Conservation (phyloP, 2,888 invertebrate genomes). For the Sesia bembeciformis region DNA sequence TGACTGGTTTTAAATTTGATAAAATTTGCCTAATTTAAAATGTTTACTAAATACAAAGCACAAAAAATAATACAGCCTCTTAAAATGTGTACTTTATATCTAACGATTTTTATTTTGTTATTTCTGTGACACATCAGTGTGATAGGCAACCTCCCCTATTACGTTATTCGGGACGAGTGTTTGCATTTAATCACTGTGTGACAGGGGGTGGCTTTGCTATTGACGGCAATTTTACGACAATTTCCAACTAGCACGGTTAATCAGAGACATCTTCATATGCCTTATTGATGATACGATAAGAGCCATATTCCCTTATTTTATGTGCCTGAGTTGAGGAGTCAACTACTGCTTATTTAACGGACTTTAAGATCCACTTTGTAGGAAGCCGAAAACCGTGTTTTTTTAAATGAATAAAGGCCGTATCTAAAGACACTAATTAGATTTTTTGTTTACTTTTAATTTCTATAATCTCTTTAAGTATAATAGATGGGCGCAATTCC, state of each 20-base stretch:
- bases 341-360: slow-evolving; percentile 25
- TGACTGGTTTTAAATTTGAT: no score
- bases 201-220: slow-evolving; percentile 11
- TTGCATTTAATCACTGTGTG: slow-evolving; percentile 36
- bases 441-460: not conserved
- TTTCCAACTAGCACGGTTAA: slow-evolving; percentile 8
- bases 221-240: slow-evolving; percentile 1
- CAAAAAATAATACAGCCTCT: no score
- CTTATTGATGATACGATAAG: no score
- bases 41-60: no score
- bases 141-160: slow-evolving; percentile 10
- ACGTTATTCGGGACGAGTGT: slow-evolving; percentile 21
- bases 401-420: slow-evolving; percentile 4
- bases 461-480: not conserved
- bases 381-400: slow-evolving; percentile 10
- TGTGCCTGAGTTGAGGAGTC: no score
- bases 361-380: slow-evolving; percentile 19
- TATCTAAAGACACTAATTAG: slow-evolving; percentile 8
- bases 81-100: no score
- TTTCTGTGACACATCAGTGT: slow-evolving; percentile 11
- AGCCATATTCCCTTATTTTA: no score
- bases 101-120: no score
- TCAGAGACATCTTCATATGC: no score
- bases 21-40: no score
- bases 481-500: no score